phyloP scores from a whole-genome alignment of 1,140 invertebrate species.

The Eciton burchellii region DNA sequence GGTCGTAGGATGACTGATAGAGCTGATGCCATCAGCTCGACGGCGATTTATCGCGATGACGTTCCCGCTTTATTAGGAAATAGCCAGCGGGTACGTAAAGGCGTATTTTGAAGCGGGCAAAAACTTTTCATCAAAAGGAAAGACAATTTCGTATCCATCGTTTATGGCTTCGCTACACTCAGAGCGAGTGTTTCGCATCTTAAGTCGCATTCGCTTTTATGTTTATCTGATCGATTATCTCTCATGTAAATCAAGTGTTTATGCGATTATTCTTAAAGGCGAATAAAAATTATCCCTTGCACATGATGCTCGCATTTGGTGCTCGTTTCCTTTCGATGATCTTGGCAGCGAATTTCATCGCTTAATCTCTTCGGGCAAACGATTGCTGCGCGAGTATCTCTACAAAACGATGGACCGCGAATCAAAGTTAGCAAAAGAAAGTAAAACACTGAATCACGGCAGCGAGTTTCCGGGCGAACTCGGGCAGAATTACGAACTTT shows the following conservation, averaged over 20 bases:
- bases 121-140: neutral
- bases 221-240: neutral
- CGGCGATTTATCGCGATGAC: conserved; percentile 26
- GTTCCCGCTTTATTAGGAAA: conserved; percentile 39
- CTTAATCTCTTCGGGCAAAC: conserved; percentile 21
- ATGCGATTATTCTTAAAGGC: neutral
- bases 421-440: conserved; percentile 32
- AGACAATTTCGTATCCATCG: conserved; percentile 17
- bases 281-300: conserved; percentile 2
- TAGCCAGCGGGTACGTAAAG: conserved; percentile 21
- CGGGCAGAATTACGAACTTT: conserved; percentile 2
- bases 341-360: conserved; percentile 8
- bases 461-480: neutral
- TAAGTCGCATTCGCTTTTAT: neutral
- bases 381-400: neutral
- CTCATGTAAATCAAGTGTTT: neutral
- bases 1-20: too few relatives aligned
- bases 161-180: neutral
- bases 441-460: neutral
- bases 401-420: neutral
- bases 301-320: neutral
- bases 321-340: neutral
- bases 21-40: conserved; percentile 5
- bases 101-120: neutral
- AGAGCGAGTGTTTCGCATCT: neutral